Percentiles rank a stretch among this genome's conserved stretches.
These are phyloP conservation scores for Grus americana DNA, from an alignment of 2,113 vertebrate species.

Conservation along the genomic window DNA sequence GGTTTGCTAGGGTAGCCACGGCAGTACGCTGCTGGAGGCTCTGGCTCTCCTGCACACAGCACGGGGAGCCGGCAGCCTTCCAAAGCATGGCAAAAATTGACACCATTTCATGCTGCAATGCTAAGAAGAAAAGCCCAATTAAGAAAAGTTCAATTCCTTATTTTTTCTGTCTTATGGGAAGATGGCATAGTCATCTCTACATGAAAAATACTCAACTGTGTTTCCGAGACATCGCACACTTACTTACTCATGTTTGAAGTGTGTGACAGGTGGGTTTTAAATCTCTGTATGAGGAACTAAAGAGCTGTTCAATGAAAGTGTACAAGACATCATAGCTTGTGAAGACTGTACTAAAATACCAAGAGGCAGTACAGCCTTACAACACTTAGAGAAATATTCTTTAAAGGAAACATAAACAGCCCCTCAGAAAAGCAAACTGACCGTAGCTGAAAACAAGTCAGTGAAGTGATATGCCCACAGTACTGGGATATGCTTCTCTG, in stretches of 20 bases:
- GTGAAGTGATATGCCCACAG: background rate
- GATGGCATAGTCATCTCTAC: background rate
- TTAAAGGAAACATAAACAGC: background rate
- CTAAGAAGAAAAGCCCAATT: background rate
- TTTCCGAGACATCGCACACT: background rate
- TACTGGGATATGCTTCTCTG: background rate
- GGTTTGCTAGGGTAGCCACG: background rate
- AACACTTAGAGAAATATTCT: background rate
- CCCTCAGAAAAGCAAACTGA: background rate
- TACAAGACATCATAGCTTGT: background rate
- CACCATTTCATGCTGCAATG: background rate
- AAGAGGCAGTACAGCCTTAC: background rate
- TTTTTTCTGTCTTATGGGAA: background rate
- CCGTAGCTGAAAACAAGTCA: background rate
- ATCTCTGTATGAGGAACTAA: background rate
- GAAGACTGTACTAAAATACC: background rate
- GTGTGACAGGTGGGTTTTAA: background rate
- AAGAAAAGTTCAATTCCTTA: background rate
- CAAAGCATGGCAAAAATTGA: background rate
- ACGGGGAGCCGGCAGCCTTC: background rate
- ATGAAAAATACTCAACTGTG: background rate
- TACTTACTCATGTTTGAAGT: background rate
- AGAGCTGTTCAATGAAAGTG: background rate
- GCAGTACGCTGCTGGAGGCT: background rate
- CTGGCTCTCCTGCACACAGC: background rate